A percentile compares a stretch with the other conserved stretches of the same genome.
Evolutionary conservation across 2,888 invertebrate genomes (phyloP).

Genomic region (Ephialtes manifestator): DNA sequence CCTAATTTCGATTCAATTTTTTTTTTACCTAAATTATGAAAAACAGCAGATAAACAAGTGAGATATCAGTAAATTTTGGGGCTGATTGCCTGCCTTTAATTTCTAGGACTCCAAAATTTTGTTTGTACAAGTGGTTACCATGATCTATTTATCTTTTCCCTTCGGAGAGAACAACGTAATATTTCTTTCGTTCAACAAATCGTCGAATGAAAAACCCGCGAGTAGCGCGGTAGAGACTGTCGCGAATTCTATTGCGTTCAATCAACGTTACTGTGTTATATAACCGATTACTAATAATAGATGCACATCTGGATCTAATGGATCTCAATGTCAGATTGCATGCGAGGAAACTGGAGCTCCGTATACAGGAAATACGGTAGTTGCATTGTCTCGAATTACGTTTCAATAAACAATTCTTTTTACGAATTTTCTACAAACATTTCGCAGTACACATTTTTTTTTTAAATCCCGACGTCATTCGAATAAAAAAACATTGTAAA

Average conservation of each 20-base stretch:
- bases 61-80: too few species aligned
- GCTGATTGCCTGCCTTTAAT: too few species aligned
- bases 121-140: too few species aligned
- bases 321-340: constrained; percentile 60
- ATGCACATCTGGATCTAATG: constrained; percentile 69
- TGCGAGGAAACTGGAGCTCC: constrained; percentile 25
- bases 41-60: too few species aligned
- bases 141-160: background rate
- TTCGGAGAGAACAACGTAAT: background rate
- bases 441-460: background rate
- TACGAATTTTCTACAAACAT: background rate
- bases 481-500: background rate
- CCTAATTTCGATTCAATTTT: too few species aligned
- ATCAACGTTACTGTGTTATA: constrained; percentile 56
- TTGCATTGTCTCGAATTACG: background rate
- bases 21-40: too few species aligned
- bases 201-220: constrained; percentile 32
- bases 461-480: background rate
- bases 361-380: constrained; percentile 1
- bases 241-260: constrained; percentile 53
- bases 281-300: constrained; percentile 68
- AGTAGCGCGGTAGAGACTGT: background rate
- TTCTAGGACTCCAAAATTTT: too few species aligned
- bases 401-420: constrained; percentile 3
- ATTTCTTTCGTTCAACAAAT: constrained; percentile 32